Percentiles rank a stretch among this genome's conserved stretches.
Conservation (phyloP, 2,888 invertebrate species). For the Lasioglossum lativentre region DNA sequence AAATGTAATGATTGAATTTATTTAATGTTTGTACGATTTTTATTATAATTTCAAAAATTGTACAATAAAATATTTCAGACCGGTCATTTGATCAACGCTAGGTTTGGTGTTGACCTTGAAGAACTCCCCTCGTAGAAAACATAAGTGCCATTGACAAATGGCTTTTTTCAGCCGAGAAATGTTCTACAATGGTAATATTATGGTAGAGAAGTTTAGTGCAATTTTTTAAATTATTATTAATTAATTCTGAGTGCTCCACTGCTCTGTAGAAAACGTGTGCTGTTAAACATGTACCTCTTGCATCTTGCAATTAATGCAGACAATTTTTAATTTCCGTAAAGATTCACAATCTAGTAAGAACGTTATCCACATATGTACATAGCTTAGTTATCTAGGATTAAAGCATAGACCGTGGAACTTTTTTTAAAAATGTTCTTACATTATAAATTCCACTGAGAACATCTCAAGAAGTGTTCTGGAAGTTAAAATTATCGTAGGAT, state of each 20-base stretch:
- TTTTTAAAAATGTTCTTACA: neutral
- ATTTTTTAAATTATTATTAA: too few species aligned
- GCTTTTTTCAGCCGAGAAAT: too few species aligned
- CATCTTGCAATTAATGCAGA: neutral
- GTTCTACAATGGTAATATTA: too few species aligned
- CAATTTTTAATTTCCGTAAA: neutral
- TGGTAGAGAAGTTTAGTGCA: too few species aligned
- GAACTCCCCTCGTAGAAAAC: too few species aligned
- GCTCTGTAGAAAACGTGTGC: neutral
- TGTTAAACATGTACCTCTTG: neutral
- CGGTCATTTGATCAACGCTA: neutral
- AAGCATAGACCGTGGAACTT: neutral
- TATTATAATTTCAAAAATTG: neutral
- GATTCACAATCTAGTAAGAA: neutral
- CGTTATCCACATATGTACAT: neutral
- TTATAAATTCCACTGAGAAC: neutral
- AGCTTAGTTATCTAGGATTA: neutral
- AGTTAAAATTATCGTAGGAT: neutral
- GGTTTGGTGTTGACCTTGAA: too few species aligned
- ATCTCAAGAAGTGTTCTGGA: neutral
- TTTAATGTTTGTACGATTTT: neutral
- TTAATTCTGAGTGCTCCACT: too few species aligned
- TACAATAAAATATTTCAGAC: neutral
- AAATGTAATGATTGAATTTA: neutral
- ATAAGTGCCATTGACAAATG: too few species aligned